Percentiles rank a stretch among this genome's conserved stretches.
Evolutionary conservation across 2,113 vertebrate species (phyloP).

Genomic region (Rhabdornis inornatus): DNA sequence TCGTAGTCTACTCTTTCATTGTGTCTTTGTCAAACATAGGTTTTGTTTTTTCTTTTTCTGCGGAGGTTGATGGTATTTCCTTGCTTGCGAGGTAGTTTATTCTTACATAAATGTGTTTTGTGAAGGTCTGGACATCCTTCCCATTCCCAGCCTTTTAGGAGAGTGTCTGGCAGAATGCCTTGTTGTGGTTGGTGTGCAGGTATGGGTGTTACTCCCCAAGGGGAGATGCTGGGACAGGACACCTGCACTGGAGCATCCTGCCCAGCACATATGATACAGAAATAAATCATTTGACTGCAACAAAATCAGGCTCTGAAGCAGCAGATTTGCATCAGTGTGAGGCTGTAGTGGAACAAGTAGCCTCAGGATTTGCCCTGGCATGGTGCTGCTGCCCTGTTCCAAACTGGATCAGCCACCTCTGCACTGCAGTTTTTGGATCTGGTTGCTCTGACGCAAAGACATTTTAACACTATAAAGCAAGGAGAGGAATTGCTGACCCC

Average conservation of each 20-base stretch:
- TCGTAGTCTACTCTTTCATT: background rate
- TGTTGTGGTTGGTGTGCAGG: accelerated
- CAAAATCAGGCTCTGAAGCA: background rate
- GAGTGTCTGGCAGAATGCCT: background rate
- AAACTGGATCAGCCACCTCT: background rate
- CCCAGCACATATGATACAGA: background rate
- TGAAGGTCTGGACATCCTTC: background rate
- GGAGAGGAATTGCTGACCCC: background rate
- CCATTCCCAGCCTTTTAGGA: background rate
- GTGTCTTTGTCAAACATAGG: background rate
- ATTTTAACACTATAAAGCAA: background rate
- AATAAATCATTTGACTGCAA: background rate
- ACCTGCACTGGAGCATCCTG: background rate
- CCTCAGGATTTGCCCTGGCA: background rate
- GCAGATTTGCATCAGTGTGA: background rate
- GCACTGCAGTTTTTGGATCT: background rate
- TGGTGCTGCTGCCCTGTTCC: background rate
- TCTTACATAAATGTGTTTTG: accelerated
- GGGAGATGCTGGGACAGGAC: background rate
- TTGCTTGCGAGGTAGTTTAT: background rate
- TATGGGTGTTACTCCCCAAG: background rate
- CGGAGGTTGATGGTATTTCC: background rate
- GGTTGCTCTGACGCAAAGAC: accelerated
- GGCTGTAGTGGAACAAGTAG: background rate
- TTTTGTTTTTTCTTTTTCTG: background rate